phyloP scores from a whole-genome alignment of 2,113 vertebrate species.

The Nansenia antarctica region DNA sequence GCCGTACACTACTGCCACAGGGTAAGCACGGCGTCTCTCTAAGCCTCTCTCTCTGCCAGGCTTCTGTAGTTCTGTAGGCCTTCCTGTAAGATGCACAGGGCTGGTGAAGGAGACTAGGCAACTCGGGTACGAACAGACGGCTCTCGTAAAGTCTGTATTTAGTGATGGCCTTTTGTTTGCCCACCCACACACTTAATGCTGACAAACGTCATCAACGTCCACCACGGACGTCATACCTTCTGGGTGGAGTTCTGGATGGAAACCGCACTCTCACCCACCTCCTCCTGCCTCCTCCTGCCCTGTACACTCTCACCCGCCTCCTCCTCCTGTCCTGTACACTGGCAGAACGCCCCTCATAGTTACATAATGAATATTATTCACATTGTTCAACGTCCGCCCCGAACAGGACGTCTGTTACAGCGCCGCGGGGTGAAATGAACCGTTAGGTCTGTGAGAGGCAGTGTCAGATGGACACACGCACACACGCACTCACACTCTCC shows the following conservation, averaged over 20 bases:
- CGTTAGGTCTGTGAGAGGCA: constrained; percentile 40
- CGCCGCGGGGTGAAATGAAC: constrained; percentile 46
- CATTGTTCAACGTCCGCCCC: constrained; percentile 17
- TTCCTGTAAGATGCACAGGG: too few species aligned
- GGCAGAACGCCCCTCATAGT: constrained; percentile 35
- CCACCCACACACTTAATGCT: too few species aligned
- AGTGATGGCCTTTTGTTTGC: background rate
- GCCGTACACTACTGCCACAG: constrained; percentile 93
- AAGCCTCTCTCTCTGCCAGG: background rate
- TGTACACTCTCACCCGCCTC: constrained; percentile 1
- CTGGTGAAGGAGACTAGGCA: too few species aligned
- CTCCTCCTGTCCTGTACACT: constrained; percentile 12
- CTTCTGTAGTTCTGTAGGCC: background rate
- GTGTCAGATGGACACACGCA: constrained; percentile 20
- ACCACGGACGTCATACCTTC: background rate
- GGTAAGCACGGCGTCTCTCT: constrained; percentile 63
- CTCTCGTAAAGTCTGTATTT: background rate
- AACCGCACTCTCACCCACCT: background rate
- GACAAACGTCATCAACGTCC: background rate
- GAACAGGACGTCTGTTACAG: background rate
- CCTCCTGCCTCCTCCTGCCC: constrained; percentile 16
- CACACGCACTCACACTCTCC: constrained; percentile 32
- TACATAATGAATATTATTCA: constrained; percentile 61
- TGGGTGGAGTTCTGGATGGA: constrained; percentile 11
- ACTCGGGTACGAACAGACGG: background rate